Conservation (phyloP, 2,113 vertebrate species). For the Phylloscopus trochilus region DNA sequence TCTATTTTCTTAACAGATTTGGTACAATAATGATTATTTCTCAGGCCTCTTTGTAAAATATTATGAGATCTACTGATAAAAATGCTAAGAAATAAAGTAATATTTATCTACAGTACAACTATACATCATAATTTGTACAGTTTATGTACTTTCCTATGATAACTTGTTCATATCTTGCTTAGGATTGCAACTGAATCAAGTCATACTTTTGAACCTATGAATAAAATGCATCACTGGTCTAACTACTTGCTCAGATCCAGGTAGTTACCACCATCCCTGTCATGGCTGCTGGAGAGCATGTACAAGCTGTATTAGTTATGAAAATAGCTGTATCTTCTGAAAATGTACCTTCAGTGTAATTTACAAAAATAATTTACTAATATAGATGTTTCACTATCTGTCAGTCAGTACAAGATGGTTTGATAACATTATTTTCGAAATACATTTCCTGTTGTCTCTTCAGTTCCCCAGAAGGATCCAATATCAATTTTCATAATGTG, state of each 20-base stretch:
- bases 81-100: not conserved
- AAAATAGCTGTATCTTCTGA: not conserved
- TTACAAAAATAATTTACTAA: not conserved
- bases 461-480: not conserved
- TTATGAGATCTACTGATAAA: not conserved
- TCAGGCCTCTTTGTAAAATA: not conserved
- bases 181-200: not conserved
- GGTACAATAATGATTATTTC: not conserved
- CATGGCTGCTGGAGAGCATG: not conserved
- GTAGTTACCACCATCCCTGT: not conserved
- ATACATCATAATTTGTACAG: not conserved
- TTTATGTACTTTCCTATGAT: not conserved
- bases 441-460: not conserved
- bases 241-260: not conserved
- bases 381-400: not conserved
- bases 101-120: not conserved
- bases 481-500: not conserved
- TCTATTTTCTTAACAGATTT: not conserved
- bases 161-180: not conserved
- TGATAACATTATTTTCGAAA: not conserved
- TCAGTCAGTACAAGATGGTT: not conserved
- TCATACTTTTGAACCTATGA: not conserved
- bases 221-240: not conserved
- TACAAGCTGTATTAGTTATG: not conserved
- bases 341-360: not conserved